Evolutionary conservation across 2,797 vertebrate species (phyloP).

Genomic region (Girardinus metallicus): DNA sequence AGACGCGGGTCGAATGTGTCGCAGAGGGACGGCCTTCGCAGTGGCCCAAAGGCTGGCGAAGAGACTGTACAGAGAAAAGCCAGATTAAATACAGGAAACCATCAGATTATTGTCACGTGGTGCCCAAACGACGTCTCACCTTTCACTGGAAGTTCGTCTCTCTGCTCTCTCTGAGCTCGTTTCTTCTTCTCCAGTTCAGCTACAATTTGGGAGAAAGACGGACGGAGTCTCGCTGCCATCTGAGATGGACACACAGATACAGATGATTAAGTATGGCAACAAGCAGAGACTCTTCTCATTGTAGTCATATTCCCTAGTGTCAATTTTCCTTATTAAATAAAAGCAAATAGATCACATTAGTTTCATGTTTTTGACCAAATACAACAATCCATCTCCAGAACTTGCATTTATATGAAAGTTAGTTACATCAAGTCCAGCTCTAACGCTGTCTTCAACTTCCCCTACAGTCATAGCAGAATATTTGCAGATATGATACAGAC

Average conservation of each 20-base stretch:
- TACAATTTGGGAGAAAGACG: conserved; percentile 87
- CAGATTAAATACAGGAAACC: accelerated
- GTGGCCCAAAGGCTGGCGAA: conserved; percentile 16
- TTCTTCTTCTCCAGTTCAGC: conserved; percentile 82
- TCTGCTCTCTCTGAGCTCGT: conserved; percentile 49
- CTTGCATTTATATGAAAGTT: neutral
- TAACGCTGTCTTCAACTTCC: neutral
- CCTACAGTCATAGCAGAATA: neutral
- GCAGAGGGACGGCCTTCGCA: conserved; percentile 67
- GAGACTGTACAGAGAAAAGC: conserved; percentile 16
- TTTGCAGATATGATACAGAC: neutral
- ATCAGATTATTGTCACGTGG: accelerated
- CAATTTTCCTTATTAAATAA: neutral
- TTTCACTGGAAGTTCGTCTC: conserved; percentile 41
- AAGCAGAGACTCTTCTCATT: neutral
- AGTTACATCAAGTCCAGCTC: neutral
- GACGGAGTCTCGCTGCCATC: conserved; percentile 88
- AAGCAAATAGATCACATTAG: neutral
- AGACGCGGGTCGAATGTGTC: conserved; percentile 80
- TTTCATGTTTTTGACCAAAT: neutral
- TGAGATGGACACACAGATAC: conserved; percentile 47
- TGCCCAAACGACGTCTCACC: conserved; percentile 44
- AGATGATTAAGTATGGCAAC: neutral
- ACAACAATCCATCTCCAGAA: neutral
- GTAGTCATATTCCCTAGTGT: neutral